Evolutionary conservation across 2,113 vertebrate species (phyloP), one percentile per base, ranked within the genome.

Genomic region (Desmodus rotundus): DNA sequence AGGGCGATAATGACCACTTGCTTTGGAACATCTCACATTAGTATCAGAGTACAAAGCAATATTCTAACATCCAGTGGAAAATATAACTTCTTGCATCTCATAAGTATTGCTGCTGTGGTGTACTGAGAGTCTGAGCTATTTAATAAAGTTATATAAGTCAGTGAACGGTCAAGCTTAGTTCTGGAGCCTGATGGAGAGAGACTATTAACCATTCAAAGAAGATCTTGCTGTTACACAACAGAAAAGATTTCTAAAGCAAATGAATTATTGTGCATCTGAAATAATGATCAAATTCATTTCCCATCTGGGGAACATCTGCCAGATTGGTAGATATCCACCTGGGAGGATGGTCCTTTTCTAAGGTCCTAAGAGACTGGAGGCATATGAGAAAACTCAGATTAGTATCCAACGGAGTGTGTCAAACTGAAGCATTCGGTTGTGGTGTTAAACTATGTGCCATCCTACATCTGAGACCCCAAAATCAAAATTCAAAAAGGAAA

Each of bases 1-100:
- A 86, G 72, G 45, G 54, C 41, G 88, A 96, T 94, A 96, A 97
- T 96, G 78, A 96, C 87, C 93, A 84, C 90, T 97, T 93, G 68
- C 88, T 96, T 76, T 76, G n/a, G 86, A 96, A 76, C 88, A 97
- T 97, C 63, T 91, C 87, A n/a, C 72, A 58, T 95, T 63, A 94
- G 96, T 84, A 94, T 84, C 82, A 83, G 92, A 94, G 56, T 65
- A 93, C 91, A 96, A 92, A 91, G 33, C 68, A 84, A 80, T 95
- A 93, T 76, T 87, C 15, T 47, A 83, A 92, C 91, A 95, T 89
- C 72, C 83, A 86, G 8, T 61, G 87, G 87, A 95, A 97, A 96
- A 93, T 52, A 58, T 20, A 94, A 83, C 80, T 86, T 89, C 85
- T 61, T 81, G 31, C 74, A 76, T 89, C 94, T 97, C 82, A 87